These are phyloP conservation scores for Heterocephalus glaber DNA, from an alignment of 2,113 vertebrate species.

Conservation along the genomic window DNA sequence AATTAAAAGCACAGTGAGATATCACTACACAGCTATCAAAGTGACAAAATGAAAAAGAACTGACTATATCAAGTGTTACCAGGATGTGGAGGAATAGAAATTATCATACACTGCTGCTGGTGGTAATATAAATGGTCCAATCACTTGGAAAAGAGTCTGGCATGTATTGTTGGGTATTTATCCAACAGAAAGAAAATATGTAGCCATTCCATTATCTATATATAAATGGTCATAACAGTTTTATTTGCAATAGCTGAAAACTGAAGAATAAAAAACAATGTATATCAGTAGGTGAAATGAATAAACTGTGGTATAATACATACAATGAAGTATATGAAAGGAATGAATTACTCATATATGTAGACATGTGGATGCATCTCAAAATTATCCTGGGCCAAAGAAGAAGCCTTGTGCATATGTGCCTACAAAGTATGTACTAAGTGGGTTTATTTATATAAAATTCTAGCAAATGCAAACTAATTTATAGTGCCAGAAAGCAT, in stretches of 20 bases:
- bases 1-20: constrained; percentile 8
- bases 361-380: not conserved
- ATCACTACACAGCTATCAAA: not conserved
- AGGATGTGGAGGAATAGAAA: not conserved
- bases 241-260: not conserved
- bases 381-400: constrained; percentile 15
- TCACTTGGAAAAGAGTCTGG: not conserved
- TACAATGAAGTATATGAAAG: not conserved
- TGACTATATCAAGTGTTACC: not conserved
- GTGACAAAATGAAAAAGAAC: constrained; percentile 12
- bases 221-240: not conserved
- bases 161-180: not conserved
- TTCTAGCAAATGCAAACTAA: not conserved
- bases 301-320: not conserved
- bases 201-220: not conserved
- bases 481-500: constrained; percentile 2
- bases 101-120: not conserved
- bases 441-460: not conserved
- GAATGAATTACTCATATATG: not conserved
- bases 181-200: not conserved
- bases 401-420: not conserved
- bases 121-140: not conserved
- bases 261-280: not conserved
- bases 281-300: not conserved
- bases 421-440: not conserved